Base-by-base conservation (phyloP, 1,140 invertebrate species). In the Ceratoteleas bidentatus region DNA sequence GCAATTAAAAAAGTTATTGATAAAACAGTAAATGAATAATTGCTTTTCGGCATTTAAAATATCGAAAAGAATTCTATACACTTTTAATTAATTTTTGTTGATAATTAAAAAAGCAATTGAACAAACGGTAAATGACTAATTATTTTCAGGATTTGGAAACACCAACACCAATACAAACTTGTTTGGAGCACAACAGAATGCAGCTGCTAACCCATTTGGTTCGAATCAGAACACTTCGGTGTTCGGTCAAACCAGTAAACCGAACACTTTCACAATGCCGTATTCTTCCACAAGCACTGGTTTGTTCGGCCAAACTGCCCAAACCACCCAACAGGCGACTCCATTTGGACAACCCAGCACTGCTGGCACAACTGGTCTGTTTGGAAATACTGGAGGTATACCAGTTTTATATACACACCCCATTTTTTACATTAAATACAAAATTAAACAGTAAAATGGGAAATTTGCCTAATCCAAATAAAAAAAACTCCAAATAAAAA, bases 291-390 rank as follows among this genome's bases (percentile, higher is more conserved):
- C 92, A 8, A 88, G 91, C 1, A 87, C 88, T 5, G 91, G 92
- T n/a, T 79, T 94, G 4, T 94, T 94, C 86, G 93, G 93, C 0
- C 93, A 94, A 84, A 77, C 91, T 9, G 90, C 88, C 64, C 92
- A 87, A 75, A 86, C 84, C 14, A 85, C 62, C 70, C 92, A 86
- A 85, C 92, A 90, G 83, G 84, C 85, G 47, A 90, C 85, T 56
- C 93, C 93, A 10, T 96, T 96, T 88, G 95, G 94, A 0, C 94
- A 94, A 81, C 88, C 93, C 8, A 90, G 89, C 33, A 91, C 92
- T 14, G 87, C 92, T 47, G 88, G 91, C 0, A 90, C 89, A 2
- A 92, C 93, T 3, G 93, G 92, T 79, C 90, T 95, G 0, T 95
- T 95, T 88, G 93, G 94, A 14, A 90, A 90, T 57, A 92, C 90